Base-by-base conservation (phyloP, 1,140 invertebrate genomes). In the Argopecten irradians region DNA sequence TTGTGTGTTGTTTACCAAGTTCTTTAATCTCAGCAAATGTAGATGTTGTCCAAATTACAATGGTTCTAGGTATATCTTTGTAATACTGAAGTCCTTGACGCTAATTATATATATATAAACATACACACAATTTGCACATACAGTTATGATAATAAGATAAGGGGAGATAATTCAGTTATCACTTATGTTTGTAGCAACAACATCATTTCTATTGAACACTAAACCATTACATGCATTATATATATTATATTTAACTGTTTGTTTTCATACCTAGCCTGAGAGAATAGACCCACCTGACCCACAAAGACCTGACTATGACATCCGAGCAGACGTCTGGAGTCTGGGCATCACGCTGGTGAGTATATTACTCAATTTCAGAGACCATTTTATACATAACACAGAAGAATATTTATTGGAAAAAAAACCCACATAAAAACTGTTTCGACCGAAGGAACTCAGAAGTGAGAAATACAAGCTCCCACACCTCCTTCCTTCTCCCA, bases 311-410 rank as follows among this genome's bases (percentile, higher is more conserved):
- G 98, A 99, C 95, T 99, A 99, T 95, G 99, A 99, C 96, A 99
- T 99, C 93, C 97, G 99, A 92, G 98, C 99, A 28, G 99, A 99
- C 96, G 99, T 99, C 34, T 99, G 99, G 99, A 99, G 98, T 94
- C 96, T 99, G 89, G 99, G 99, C 92, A 99, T 99, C 91, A 99
- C 99, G 84, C 96, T 99, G 93, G 98, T 99, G 91, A 90, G 93
- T 92, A 22, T n/a, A 33, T n/a, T n/a, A n/a, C n/a, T n/a, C n/a
- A n/a, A n/a, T n/a, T n/a, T n/a, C n/a, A n/a, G n/a, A n/a, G n/a
- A n/a, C n/a, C n/a, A n/a, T n/a, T n/a, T n/a, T n/a, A n/a, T n/a
- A n/a, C n/a, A n/a, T n/a, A n/a, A n/a, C n/a, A n/a, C n/a, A n/a
- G n/a, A n/a, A n/a, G n/a, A n/a, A n/a, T n/a, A n/a, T n/a, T n/a